These are phyloP conservation scores for Grammatotria lemairii DNA, from an alignment of 2,113 vertebrate species.

Conservation along the genomic window DNA sequence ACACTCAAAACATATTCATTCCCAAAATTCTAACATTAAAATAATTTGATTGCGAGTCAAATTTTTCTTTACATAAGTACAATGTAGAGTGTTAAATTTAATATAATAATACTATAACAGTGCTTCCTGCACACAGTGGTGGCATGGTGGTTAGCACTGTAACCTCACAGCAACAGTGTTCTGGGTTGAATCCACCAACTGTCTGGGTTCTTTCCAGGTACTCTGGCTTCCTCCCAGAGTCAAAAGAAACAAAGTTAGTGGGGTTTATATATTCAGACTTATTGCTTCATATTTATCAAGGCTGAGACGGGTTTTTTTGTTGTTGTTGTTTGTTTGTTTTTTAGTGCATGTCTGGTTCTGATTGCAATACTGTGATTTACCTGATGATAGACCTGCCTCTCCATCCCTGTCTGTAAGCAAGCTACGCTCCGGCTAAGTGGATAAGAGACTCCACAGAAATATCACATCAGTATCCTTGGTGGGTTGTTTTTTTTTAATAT, in stretches of 20 bases:
- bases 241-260: not conserved
- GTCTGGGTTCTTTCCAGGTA: not conserved
- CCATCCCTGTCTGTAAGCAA: not conserved
- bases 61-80: not conserved
- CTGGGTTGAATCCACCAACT: not conserved
- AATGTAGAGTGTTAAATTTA: not conserved
- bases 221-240: not conserved
- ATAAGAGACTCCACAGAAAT: not conserved
- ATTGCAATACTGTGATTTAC: not conserved
- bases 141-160: not conserved
- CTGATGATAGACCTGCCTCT: not conserved
- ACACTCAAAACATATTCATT: not conserved
- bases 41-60: not conserved
- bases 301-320: accelerated
- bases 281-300: not conserved
- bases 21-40: not conserved
- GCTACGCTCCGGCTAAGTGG: not conserved
- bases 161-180: not conserved
- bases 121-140: not conserved
- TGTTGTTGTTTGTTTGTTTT: not conserved
- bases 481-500: not conserved
- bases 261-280: not conserved
- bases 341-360: not conserved
- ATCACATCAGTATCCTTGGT: not conserved
- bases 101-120: not conserved